Evolutionary conservation across 2,113 vertebrate species (phyloP).

Genomic region (Caranx melampygus): DNA sequence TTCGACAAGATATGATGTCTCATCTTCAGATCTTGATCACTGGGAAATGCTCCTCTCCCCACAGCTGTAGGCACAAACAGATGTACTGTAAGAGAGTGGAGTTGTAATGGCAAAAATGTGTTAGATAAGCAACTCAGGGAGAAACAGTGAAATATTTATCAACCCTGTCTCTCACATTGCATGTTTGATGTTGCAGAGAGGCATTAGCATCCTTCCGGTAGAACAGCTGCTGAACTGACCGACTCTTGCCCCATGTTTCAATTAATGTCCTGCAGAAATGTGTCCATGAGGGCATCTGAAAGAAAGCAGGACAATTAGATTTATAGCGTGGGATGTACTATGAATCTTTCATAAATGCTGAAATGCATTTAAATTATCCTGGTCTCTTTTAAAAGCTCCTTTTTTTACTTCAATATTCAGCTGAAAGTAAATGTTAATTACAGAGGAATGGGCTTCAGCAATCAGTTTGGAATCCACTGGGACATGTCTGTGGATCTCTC

Average conservation of each 20-base stretch:
- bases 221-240: constrained; percentile 45
- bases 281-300: constrained; percentile 35
- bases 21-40: constrained; percentile 8
- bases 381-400: constrained; percentile 49
- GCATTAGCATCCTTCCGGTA: constrained; percentile 56
- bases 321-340: constrained; percentile 46
- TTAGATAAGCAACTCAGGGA: constrained; percentile 49
- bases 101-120: constrained; percentile 52
- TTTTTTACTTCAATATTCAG: constrained; percentile 38
- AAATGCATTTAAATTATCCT: constrained; percentile 66
- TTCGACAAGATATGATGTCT: constrained; percentile 8
- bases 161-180: constrained; percentile 43
- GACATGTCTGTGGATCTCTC: constrained; percentile 42
- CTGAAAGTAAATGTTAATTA: constrained; percentile 70
- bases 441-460: constrained; percentile 39
- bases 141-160: constrained; percentile 70
- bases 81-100: constrained; percentile 20
- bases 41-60: constrained; percentile 5
- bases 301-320: constrained; percentile 67
- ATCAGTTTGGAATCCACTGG: constrained; percentile 40
- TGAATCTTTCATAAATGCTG: constrained; percentile 70
- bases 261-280: constrained; percentile 60
- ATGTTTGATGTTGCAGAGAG: constrained; percentile 62
- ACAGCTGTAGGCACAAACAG: constrained; percentile 46
- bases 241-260: constrained; percentile 52